Evolutionary conservation across 2,113 vertebrate genomes (phyloP).

Genomic region (Planiliza haematocheilus): DNA sequence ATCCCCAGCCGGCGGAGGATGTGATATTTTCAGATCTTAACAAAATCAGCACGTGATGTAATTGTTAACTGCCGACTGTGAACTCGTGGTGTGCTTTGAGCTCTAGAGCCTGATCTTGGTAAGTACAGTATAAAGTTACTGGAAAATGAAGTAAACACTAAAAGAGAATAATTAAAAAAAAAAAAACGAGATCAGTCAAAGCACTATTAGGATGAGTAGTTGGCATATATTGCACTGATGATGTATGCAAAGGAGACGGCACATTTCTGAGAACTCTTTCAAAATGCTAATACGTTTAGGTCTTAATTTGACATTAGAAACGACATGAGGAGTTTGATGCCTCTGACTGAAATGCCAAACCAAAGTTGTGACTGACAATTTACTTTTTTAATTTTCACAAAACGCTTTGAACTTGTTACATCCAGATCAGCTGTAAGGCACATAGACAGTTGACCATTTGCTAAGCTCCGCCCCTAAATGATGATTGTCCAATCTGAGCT

Average conservation of each 20-base stretch:
- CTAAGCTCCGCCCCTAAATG: not conserved
- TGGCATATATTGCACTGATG: constrained; percentile 56
- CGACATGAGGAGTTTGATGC: not conserved
- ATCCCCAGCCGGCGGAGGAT: constrained; percentile 38
- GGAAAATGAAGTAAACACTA: constrained; percentile 18
- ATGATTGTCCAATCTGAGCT: too few species aligned
- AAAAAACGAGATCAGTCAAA: constrained; percentile 6
- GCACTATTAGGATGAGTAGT: constrained; percentile 4
- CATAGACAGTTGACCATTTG: not conserved
- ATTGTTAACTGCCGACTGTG: constrained; percentile 49
- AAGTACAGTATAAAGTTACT: constrained; percentile 18
- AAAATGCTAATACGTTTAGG: not conserved
- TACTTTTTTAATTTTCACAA: constrained; percentile 11
- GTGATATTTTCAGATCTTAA: constrained; percentile 61
- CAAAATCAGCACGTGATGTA: constrained; percentile 35
- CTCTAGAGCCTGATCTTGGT: constrained; percentile 11
- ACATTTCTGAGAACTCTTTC: constrained; percentile 26
- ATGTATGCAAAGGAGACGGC: constrained; percentile 33
- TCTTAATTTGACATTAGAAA: constrained; percentile 17
- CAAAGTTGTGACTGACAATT: constrained; percentile 22
- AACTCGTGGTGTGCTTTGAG: constrained; percentile 18
- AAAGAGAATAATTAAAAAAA: not conserved
- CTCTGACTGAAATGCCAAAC: constrained; percentile 42
- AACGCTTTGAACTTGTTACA: constrained; percentile 15
- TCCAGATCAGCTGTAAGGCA: not conserved